Evolutionary conservation across 2,888 invertebrate genomes (phyloP).

Genomic region (Pseudoips prasinana): DNA sequence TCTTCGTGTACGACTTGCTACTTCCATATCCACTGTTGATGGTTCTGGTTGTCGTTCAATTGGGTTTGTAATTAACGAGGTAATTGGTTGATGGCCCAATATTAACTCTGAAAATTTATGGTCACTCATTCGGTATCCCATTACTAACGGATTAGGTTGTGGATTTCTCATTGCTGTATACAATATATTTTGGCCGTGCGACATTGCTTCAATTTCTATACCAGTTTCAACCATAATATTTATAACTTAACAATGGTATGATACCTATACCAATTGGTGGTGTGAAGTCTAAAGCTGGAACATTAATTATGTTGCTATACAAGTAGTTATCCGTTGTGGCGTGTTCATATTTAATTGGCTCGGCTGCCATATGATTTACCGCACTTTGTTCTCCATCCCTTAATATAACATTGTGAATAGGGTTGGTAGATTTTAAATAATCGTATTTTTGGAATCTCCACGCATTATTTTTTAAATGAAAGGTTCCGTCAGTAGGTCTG

Average conservation of each 20-base stretch:
- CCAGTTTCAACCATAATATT: constrained; percentile 16
- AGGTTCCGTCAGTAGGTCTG: background rate
- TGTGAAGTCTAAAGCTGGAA: constrained; percentile 1
- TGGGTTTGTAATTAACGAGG: background rate
- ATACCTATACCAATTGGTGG: constrained; percentile 9
- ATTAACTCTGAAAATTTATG: constrained; percentile 2
- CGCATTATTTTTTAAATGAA: background rate
- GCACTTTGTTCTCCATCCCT: constrained; percentile 1
- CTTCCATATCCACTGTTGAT: background rate
- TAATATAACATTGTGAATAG: constrained; percentile 3
- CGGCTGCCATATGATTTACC: constrained; percentile 1
- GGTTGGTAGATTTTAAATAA: background rate
- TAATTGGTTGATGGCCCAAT: constrained; percentile 4
- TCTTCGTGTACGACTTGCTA: background rate
- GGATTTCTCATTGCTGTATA: constrained; percentile 15
- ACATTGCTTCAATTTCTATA: constrained; percentile 13
- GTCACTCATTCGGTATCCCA: constrained; percentile 11
- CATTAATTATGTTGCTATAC: constrained; percentile 4
- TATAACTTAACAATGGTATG: constrained; percentile 14
- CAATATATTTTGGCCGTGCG: constrained; percentile 16
- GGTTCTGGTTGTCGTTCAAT: constrained; percentile 1
- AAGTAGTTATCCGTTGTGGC: constrained; percentile 9
- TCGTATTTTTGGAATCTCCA: background rate
- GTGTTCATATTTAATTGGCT: constrained; percentile 2
- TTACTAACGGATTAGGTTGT: constrained; percentile 14